Percentiles rank a stretch among this genome's conserved stretches.
Evolutionary conservation across 1,140 invertebrate species (phyloP).

Genomic region (Apocrypta bakeri): DNA sequence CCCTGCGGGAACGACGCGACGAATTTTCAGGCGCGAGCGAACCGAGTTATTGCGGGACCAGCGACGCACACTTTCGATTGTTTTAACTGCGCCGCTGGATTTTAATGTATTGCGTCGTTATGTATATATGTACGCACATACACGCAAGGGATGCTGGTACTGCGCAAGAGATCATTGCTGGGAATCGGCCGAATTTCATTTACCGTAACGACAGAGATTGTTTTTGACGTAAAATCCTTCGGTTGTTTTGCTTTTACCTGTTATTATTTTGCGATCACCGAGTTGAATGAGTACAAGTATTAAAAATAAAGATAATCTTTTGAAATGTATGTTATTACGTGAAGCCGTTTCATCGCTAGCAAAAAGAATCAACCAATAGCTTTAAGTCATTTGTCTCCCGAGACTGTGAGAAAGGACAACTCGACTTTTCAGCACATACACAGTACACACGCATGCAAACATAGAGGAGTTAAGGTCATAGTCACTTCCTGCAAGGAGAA

Average conservation of each 20-base stretch:
- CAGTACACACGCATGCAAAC: too few species aligned
- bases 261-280: not conserved
- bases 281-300: too few species aligned
- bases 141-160: not conserved
- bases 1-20: conserved; percentile 54
- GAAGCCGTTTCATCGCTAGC: not conserved
- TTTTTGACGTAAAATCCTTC: not conserved
- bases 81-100: conserved; percentile 19
- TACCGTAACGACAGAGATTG: not conserved
- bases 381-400: not conserved
- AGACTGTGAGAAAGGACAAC: not conserved
- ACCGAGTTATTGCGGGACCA: conserved; percentile 47
- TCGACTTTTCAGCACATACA: too few species aligned
- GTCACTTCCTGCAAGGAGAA: not conserved
- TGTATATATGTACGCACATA: not conserved
- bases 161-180: not conserved
- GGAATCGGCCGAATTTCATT: conserved; percentile 11
- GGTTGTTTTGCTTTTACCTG: not conserved
- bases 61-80: conserved; percentile 41
- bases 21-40: conserved; percentile 50
- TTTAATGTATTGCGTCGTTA: conserved; percentile 7
- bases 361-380: not conserved
- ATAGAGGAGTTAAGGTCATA: not conserved
- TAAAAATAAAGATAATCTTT: not conserved
- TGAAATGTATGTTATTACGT: not conserved